Conservation (phyloP, 92 coral and sea anemone species). For the Umimayanthus kanabou region DNA sequence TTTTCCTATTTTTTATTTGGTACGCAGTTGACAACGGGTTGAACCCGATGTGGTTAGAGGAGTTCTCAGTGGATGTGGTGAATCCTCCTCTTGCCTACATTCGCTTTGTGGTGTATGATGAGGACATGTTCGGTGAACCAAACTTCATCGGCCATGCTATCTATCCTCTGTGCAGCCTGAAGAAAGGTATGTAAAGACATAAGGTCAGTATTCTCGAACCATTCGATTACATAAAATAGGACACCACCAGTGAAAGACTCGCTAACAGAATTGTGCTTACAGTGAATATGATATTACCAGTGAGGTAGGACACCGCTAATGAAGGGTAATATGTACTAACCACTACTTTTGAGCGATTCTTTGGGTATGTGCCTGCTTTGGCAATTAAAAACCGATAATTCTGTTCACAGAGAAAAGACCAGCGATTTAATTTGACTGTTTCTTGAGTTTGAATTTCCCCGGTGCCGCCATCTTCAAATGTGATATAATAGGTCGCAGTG, state of each 20-base stretch:
- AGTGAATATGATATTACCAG: too few relatives aligned
- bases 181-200: slow-evolving; percentile 63
- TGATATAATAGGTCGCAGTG: too few relatives aligned
- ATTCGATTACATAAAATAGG: background rate
- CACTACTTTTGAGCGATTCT: too few relatives aligned
- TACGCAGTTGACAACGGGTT: slow-evolving; percentile 91
- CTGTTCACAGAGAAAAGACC: too few relatives aligned
- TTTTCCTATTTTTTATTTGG: slow-evolving; percentile 1
- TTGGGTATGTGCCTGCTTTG: too few relatives aligned
- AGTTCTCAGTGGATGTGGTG: slow-evolving; percentile 85
- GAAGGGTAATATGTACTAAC: too few relatives aligned
- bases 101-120: slow-evolving; percentile 93
- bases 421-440: too few relatives aligned
- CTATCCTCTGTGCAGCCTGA: slow-evolving; percentile 91
- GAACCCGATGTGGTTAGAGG: slow-evolving; percentile 90
- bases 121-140: slow-evolving; percentile 99
- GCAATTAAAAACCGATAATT: too few relatives aligned
- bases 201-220: background rate
- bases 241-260: background rate
- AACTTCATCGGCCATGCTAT: slow-evolving; percentile 98
- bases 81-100: slow-evolving; percentile 91
- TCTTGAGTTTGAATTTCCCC: too few relatives aligned
- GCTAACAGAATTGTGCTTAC: too few relatives aligned
- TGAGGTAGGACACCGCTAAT: too few relatives aligned
- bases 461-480: too few relatives aligned